Conservation (phyloP, 1,140 invertebrate species). For the Drosophila guanche region DNA sequence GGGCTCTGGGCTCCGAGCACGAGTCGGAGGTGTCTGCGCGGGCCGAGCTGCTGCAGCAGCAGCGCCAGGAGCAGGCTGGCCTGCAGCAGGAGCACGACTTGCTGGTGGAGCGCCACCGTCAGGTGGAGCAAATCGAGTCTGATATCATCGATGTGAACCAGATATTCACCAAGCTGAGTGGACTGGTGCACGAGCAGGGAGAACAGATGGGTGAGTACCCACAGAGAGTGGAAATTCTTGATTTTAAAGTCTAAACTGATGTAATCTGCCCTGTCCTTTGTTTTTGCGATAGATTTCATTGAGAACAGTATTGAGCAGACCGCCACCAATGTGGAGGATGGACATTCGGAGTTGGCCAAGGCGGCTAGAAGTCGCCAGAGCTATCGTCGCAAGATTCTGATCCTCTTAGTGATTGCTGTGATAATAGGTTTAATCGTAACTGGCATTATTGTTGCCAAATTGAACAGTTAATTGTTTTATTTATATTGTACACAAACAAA, state of each 20-base stretch:
- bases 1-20: constrained; percentile 82
- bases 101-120: constrained; percentile 89
- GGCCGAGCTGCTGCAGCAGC: constrained; percentile 85
- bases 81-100: constrained; percentile 93
- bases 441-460: constrained; percentile 86
- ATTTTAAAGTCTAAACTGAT: background rate
- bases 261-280: background rate
- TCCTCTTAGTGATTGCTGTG: constrained; percentile 87
- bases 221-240: background rate
- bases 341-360: constrained; percentile 90
- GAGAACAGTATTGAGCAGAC: constrained; percentile 93
- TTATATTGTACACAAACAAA: constrained; percentile 31
- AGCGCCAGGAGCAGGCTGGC: constrained; percentile 85
- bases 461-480: constrained; percentile 84
- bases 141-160: constrained; percentile 96
- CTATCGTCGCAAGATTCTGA: constrained; percentile 89
- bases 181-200: constrained; percentile 92
- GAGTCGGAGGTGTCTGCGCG: constrained; percentile 80
- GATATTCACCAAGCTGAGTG: constrained; percentile 95
- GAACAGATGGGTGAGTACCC: constrained; percentile 90
- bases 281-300: constrained; percentile 89
- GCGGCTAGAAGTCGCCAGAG: constrained; percentile 90
- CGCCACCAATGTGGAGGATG: constrained; percentile 90
- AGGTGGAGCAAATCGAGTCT: constrained; percentile 90
- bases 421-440: constrained; percentile 88